phyloP scores from a whole-genome alignment of 2,797 vertebrate genomes.

The Catharus ustulatus region DNA sequence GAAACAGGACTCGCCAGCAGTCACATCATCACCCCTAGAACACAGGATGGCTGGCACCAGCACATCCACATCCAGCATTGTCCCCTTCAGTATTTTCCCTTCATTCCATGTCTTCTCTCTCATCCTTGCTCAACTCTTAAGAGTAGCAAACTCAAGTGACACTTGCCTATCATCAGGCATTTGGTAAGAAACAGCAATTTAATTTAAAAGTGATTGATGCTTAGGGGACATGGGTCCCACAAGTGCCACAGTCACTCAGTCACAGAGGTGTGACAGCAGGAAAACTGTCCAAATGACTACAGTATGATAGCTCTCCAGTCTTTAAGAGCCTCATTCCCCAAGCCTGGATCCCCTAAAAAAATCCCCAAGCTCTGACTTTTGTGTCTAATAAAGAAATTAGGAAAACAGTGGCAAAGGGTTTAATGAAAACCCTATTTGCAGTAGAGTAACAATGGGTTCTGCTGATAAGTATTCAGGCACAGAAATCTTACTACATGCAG shows the following conservation, averaged over 20 bases:
- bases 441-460: neutral
- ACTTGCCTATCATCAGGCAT: neutral
- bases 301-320: neutral
- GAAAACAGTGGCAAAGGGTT: neutral
- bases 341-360: neutral
- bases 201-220: neutral
- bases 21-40: neutral
- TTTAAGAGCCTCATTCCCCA: neutral
- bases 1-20: neutral
- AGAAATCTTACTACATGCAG: neutral
- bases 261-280: neutral
- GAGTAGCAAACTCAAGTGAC: neutral
- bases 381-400: neutral
- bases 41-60: neutral
- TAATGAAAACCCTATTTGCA: neutral
- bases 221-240: neutral
- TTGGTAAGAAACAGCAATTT: neutral
- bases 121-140: neutral
- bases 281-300: neutral
- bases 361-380: neutral
- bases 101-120: neutral
- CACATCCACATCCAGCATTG: neutral
- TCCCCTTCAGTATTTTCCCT: neutral
- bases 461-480: neutral
- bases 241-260: neutral